A percentile compares a stretch with the other conserved stretches of the same genome.
Conservation (phyloP, 2,113 vertebrate genomes). For the Stigmatopora nigra region DNA sequence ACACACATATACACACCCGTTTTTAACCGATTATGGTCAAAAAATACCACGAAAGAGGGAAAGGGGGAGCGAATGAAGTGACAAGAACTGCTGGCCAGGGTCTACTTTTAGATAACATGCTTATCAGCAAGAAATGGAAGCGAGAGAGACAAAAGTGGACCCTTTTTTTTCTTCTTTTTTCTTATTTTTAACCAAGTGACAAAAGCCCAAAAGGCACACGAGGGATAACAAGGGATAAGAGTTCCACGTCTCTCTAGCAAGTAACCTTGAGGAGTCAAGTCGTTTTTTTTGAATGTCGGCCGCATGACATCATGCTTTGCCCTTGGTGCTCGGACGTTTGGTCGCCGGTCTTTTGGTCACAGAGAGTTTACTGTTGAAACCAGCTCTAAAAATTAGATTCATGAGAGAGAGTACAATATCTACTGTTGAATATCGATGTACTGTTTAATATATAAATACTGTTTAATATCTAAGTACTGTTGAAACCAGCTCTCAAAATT, state of each 20-base stretch:
- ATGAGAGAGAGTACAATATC: no score
- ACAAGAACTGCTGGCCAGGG: constrained; percentile 37
- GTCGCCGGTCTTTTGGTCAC: no score
- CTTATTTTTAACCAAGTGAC: constrained; percentile 27
- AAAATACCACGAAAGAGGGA: constrained; percentile 31
- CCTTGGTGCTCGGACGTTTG: no score
- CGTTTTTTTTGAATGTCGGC: constrained; percentile 26
- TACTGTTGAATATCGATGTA: no score
- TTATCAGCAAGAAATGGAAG: constrained; percentile 51
- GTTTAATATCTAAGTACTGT: no score
- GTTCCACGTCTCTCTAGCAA: constrained; percentile 37
- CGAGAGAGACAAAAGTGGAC: constrained; percentile 59
- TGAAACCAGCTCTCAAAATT: no score
- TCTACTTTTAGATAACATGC: constrained; percentile 57
- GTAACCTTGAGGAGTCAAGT: constrained; percentile 38
- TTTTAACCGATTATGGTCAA: constrained; percentile 45
- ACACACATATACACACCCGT: background rate
- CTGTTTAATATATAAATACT: no score
- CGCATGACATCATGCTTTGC: constrained; percentile 30
- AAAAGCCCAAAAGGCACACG: constrained; percentile 49
- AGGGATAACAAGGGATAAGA: constrained; percentile 39
- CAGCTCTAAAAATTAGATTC: no score
- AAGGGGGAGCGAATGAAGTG: constrained; percentile 33
- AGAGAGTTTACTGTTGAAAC: no score
- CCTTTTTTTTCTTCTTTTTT: constrained; percentile 59